Evolutionary conservation across 35 echinoderm and acorn worm genomes (phyloP).

Genomic region (Apostichopus japonicus): DNA sequence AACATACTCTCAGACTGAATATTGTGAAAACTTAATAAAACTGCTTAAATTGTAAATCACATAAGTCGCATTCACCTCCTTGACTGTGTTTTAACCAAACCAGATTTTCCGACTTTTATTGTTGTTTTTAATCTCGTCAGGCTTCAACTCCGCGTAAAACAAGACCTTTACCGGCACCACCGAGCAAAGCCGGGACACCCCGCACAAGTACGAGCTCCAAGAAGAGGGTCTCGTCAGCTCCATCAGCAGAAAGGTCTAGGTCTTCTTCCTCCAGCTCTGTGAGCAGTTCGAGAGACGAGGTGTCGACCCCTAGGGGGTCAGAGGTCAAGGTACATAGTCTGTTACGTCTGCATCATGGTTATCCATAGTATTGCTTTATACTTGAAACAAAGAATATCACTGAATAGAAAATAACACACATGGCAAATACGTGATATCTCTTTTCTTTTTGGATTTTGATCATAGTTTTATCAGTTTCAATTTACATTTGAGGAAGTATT

Average conservation of each 20-base stretch:
- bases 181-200: slow-evolving; percentile 83
- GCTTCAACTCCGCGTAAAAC: slow-evolving; percentile 62
- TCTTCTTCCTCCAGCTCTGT: slow-evolving; percentile 81
- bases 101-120: too few species aligned
- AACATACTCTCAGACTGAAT: too few species aligned
- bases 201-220: slow-evolving; percentile 75
- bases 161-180: slow-evolving; percentile 82
- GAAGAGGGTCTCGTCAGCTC: slow-evolving; percentile 53
- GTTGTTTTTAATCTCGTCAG: neutral
- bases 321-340: neutral
- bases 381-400: neutral
- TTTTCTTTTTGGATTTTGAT: neutral
- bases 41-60: too few species aligned
- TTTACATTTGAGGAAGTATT: too few species aligned
- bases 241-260: slow-evolving; percentile 39
- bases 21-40: too few species aligned
- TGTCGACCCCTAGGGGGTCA: slow-evolving; percentile 71
- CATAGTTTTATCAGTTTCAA: too few species aligned
- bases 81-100: too few species aligned
- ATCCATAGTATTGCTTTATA: neutral
- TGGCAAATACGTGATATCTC: neutral
- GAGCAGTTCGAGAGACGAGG: slow-evolving; percentile 86
- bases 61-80: too few species aligned
- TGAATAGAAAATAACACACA: neutral
- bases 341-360: too few species aligned